phyloP scores from a whole-genome alignment of 2,888 invertebrate genomes.

The Pardosa pseudoannulata region DNA sequence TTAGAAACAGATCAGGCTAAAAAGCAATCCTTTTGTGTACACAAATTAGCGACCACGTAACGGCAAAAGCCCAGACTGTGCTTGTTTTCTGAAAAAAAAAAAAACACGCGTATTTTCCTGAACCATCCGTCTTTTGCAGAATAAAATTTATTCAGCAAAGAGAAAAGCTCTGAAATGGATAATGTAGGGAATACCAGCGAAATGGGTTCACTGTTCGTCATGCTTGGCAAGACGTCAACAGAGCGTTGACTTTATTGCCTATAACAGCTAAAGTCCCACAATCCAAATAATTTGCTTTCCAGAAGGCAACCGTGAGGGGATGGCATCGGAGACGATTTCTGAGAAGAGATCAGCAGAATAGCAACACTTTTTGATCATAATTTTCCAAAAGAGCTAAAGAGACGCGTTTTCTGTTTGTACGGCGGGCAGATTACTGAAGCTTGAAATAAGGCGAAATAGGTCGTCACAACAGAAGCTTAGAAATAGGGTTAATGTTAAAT shows the following conservation, averaged over 20 bases:
- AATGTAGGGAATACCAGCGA: background rate
- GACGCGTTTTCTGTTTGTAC: background rate
- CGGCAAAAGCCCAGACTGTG: too few relatives aligned
- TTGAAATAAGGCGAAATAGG: background rate
- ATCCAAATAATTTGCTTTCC: background rate
- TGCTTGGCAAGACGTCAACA: slow-evolving; percentile 34
- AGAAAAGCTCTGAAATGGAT: background rate
- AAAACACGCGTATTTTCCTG: background rate
- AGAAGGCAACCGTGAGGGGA: background rate
- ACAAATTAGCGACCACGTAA: too few relatives aligned
- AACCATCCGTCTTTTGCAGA: background rate
- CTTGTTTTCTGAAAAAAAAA: too few relatives aligned
- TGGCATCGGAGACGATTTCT: background rate
- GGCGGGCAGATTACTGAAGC: background rate
- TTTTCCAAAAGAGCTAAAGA: background rate
- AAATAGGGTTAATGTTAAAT: slow-evolving; percentile 5
- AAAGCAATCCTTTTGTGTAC: too few relatives aligned
- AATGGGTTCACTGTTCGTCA: slow-evolving; percentile 43
- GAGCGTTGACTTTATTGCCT: background rate
- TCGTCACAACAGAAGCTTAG: background rate
- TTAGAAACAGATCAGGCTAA: too few relatives aligned
- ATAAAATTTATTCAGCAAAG: background rate
- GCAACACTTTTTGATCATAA: background rate
- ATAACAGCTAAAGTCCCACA: too few relatives aligned
- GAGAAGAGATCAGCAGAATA: background rate